Conservation (phyloP, 2,888 invertebrate genomes). For the Diaperis boleti region DNA sequence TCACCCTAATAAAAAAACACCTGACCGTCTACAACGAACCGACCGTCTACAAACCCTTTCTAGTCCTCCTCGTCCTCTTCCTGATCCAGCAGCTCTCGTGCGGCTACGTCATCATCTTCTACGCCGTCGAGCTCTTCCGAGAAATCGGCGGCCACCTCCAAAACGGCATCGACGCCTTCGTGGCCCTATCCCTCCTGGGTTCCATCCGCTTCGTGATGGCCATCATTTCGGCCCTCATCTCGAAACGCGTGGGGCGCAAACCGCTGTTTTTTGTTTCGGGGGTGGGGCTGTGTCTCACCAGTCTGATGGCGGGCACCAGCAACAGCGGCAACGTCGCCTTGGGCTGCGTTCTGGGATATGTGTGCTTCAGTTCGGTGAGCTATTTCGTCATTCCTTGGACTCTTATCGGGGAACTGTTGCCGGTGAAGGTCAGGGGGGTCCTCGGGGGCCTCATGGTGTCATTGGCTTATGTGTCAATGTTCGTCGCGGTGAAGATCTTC, state of each 20-base stretch:
- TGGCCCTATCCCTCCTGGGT: constrained; percentile 68
- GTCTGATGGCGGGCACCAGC: constrained; percentile 63
- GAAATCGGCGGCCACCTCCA: constrained; percentile 66
- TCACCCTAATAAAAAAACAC: not conserved
- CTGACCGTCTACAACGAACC: constrained; percentile 58
- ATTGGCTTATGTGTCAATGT: constrained; percentile 70
- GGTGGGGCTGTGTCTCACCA: constrained; percentile 69
- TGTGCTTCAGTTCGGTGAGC: constrained; percentile 69
- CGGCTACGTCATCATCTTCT: constrained; percentile 71
- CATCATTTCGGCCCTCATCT: constrained; percentile 66
- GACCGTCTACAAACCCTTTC: constrained; percentile 68
- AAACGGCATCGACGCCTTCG: constrained; percentile 66
- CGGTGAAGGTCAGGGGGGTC: constrained; percentile 68
- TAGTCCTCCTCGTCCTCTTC: constrained; percentile 67
- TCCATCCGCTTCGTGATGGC: constrained; percentile 69
- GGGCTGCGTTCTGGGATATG: constrained; percentile 67
- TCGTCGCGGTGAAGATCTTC: constrained; percentile 68
- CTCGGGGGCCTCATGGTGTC: constrained; percentile 69
- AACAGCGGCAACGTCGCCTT: constrained; percentile 65
- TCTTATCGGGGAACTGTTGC: constrained; percentile 69
- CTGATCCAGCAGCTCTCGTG: constrained; percentile 71
- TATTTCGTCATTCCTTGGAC: constrained; percentile 73
- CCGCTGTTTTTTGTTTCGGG: constrained; percentile 68
- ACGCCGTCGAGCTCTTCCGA: constrained; percentile 69
- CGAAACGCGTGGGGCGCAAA: constrained; percentile 68